phyloP scores from a whole-genome alignment of 2,797 vertebrate species.

The Nothura maculosa region DNA sequence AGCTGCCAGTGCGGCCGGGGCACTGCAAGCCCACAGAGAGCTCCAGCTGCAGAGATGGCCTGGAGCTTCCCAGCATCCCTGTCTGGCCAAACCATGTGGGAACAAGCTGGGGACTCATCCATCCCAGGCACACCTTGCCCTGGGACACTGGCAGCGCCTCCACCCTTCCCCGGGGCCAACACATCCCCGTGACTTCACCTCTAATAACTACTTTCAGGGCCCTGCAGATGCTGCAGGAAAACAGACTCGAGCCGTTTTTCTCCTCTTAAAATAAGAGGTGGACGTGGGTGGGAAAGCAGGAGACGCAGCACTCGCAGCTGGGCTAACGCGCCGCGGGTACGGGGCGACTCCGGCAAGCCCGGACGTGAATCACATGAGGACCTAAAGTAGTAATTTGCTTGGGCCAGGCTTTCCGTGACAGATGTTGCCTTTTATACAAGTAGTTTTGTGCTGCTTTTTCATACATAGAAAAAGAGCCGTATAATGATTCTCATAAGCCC shows the following conservation, averaged over 20 bases:
- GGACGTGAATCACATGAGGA: conserved; percentile 47
- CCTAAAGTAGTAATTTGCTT: conserved; percentile 49
- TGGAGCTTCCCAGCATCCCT: neutral
- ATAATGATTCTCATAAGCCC: neutral
- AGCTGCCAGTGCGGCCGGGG: conserved; percentile 68
- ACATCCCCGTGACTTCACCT: conserved; percentile 50
- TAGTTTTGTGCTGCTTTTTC: conserved; percentile 14
- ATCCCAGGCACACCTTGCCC: neutral
- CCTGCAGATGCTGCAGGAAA: conserved; percentile 30
- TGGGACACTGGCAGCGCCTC: neutral
- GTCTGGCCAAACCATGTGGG: neutral
- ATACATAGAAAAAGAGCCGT: neutral
- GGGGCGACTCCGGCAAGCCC: conserved; percentile 43
- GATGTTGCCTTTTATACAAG: conserved; percentile 12
- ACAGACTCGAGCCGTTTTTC: conserved; percentile 53
- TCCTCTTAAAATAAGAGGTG: conserved; percentile 69
- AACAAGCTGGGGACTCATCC: neutral
- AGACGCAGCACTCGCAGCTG: conserved; percentile 57
- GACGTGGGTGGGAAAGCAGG: conserved; percentile 57
- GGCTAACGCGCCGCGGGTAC: conserved; percentile 42
- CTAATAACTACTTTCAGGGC: conserved; percentile 52
- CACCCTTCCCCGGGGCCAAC: conserved; percentile 18
- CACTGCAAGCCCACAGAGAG: neutral
- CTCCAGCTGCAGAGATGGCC: neutral
- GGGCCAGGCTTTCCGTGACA: conserved; percentile 38